Evolutionary conservation across 2,797 vertebrate species (phyloP).

Genomic region (Benthosema pterotum): DNA sequence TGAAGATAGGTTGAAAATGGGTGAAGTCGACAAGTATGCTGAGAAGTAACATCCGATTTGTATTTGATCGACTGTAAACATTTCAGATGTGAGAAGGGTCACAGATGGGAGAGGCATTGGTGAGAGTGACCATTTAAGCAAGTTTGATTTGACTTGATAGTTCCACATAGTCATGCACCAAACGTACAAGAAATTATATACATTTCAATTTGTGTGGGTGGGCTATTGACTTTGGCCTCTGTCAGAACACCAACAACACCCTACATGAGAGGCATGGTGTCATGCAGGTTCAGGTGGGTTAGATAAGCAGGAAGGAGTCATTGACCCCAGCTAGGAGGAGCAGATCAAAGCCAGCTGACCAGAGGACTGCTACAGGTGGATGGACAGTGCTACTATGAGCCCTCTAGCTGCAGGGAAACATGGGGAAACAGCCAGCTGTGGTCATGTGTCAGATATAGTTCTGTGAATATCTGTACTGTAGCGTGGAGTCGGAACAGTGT

Average conservation of each 20-base stretch:
- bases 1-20: too few species aligned
- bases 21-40: too few species aligned
- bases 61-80: too few species aligned
- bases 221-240: conserved; percentile 57
- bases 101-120: too few species aligned
- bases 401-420: conserved; percentile 16
- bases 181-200: background rate
- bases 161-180: background rate
- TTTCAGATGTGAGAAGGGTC: too few species aligned
- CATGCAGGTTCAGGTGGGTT: conserved; percentile 38
- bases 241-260: conserved; percentile 39
- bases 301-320: conserved; percentile 57
- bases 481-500: conserved; percentile 32
- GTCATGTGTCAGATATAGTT: conserved; percentile 31
- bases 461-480: conserved; percentile 38
- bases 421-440: conserved; percentile 52
- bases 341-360: conserved; percentile 25
- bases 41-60: too few species aligned
- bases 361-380: conserved; percentile 49
- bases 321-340: conserved; percentile 34
- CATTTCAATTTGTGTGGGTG: conserved; percentile 17
- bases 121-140: too few species aligned
- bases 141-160: too few species aligned
- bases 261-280: conserved; percentile 31
- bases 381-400: background rate